Conservation (phyloP, 1,140 invertebrate genomes). For the Drosophila ironensis region DNA sequence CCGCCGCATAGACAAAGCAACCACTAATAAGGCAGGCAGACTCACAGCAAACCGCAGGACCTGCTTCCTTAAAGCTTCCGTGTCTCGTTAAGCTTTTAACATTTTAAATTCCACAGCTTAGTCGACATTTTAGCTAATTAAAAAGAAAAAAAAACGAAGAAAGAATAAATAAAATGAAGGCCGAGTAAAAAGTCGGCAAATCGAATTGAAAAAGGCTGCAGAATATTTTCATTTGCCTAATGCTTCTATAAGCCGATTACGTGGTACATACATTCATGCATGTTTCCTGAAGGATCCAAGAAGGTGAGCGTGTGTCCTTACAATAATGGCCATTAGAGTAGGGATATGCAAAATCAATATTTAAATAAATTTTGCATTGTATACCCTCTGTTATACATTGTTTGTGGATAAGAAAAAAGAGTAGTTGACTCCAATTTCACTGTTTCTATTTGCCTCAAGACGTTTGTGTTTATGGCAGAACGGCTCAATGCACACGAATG, state of each 20-base stretch:
- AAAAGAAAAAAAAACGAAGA: conserved; percentile 45
- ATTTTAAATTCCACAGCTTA: conserved; percentile 40
- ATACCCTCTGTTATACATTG: background rate
- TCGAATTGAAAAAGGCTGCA: conserved; percentile 41
- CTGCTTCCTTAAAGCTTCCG: conserved; percentile 6
- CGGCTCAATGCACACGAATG: conserved; percentile 62
- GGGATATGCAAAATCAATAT: conserved; percentile 17
- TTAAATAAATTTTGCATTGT: background rate
- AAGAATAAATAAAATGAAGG: conserved; percentile 2
- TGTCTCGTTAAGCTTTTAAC: conserved; percentile 1
- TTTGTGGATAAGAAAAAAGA: too few relatives aligned
- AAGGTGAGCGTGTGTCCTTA: conserved; percentile 7
- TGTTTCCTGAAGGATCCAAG: conserved; percentile 4
- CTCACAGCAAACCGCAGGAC: background rate
- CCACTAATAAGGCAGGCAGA: conserved; percentile 60
- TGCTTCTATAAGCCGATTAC: conserved; percentile 71
- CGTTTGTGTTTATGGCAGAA: conserved; percentile 25
- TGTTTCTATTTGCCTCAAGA: conserved; percentile 6
- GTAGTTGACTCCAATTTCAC: background rate
- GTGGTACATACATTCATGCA: conserved; percentile 16
- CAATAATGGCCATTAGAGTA: conserved; percentile 24
- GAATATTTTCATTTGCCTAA: conserved; percentile 73
- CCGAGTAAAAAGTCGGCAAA: conserved; percentile 13
- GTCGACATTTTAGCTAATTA: conserved; percentile 64
- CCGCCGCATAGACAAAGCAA: conserved; percentile 52